Base-by-base conservation (phyloP, 2,797 vertebrate genomes). In the Sebastes kiyomatsui region DNA sequence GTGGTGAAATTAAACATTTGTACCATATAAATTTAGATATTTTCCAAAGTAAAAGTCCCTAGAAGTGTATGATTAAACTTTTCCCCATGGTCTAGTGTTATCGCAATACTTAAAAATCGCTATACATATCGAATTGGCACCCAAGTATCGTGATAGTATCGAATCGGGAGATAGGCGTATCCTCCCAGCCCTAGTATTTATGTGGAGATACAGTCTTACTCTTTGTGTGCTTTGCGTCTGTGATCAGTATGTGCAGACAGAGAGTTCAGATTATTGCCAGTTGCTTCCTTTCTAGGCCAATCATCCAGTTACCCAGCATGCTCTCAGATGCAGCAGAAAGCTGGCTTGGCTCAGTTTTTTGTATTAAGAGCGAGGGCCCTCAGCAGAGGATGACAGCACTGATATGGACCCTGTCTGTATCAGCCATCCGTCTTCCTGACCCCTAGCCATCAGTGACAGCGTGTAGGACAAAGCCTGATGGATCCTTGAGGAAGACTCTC, bases 281-380 rank as follows among this genome's bases (percentile, higher is more conserved):
- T 86, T 84, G 64, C 70, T 90, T 92, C 67, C 65, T 92, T 89
- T 92, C 81, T 88, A 87, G 85, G 92, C 61, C 90, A 82, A n/a
- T 81, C 46, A 71, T 66, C 35, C 55, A 80, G 62, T 67, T 52
- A 75, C 56, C 46, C 83, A 71, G 59, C 38, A 25, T 70, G 55
- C 62, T 60, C 87, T 90, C 61, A 58, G 67, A 88, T 80, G 87
- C 52, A 72, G 70, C 80, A 88, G 83, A 76, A 75, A 75, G 71
- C 67, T 35, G 67, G 4, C 65, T 69, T 18, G 18, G 42, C 73
- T 87, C 25, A 55, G 81, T 77, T 84, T n/a, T 74, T 27, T 73
- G 13, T n/a, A 52, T 77, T 46, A 76, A 60, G 58, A 59, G 33
- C 22, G 49, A 80, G 18, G 46, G 6, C 46, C 76, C 7, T 69